A percentile compares a stretch with the other conserved stretches of the same genome.
phyloP scores from a whole-genome alignment of 2,113 vertebrate genomes.

The Vidua macroura region DNA sequence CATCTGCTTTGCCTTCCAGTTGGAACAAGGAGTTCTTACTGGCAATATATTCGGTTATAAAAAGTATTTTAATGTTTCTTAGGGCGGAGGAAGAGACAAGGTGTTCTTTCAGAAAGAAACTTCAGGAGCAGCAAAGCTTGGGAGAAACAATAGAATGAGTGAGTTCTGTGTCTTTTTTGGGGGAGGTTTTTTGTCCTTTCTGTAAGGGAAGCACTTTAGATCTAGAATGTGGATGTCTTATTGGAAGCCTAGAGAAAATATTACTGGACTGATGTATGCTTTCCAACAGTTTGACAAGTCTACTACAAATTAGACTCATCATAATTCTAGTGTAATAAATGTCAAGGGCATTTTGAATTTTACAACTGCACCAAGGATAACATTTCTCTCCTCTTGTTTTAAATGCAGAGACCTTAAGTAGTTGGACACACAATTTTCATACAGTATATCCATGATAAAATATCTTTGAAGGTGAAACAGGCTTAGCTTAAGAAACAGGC shows the following conservation, averaged over 20 bases:
- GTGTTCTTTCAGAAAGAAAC: background rate
- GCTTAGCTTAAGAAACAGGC: background rate
- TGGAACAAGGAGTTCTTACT: background rate
- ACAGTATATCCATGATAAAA: background rate
- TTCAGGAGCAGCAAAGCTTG: background rate
- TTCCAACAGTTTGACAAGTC: background rate
- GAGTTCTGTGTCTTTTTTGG: background rate
- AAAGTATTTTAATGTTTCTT: constrained; percentile 10
- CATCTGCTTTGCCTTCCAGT: background rate
- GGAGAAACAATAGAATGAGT: background rate
- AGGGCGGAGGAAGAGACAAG: background rate
- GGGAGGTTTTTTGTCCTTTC: background rate
- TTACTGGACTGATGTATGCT: background rate
- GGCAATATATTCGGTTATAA: background rate
- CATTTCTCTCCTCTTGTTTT: background rate
- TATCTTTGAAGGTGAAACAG: background rate
- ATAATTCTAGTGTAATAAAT: background rate
- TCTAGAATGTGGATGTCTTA: background rate
- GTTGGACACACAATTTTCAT: background rate
- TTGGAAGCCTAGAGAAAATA: background rate
- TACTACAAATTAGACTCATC: background rate
- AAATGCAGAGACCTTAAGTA: background rate
- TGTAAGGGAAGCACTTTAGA: background rate
- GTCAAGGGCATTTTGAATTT: background rate
- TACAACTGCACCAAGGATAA: background rate